Conservation (phyloP, 1,140 invertebrate genomes). For the Metaphire vulgaris region DNA sequence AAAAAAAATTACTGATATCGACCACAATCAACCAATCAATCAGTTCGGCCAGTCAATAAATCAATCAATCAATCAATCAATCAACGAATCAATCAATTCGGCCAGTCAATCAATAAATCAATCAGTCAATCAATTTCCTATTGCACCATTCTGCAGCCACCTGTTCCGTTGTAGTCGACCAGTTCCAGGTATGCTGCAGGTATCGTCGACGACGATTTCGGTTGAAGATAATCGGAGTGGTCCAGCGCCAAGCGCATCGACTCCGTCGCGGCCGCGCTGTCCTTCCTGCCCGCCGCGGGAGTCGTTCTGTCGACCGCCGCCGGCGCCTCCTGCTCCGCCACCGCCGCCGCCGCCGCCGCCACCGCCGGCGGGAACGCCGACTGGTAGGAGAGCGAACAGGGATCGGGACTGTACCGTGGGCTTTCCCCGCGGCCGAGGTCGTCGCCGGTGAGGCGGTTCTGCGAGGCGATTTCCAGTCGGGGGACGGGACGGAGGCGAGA, state of each 20-base stretch:
- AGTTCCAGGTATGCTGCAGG: neutral
- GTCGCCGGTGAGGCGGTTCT: neutral
- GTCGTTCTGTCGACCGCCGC: neutral
- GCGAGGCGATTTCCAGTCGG: neutral
- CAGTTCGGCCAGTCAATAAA: too few species aligned
- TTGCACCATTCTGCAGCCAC: too few species aligned
- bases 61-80: too few species aligned
- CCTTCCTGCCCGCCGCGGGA: neutral
- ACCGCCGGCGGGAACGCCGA: neutral
- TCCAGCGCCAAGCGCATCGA: neutral
- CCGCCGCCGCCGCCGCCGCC: too few species aligned
- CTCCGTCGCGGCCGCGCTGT: neutral
- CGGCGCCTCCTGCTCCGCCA: neutral
- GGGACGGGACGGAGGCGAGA: neutral
- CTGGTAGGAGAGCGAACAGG: neutral
- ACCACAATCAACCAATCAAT: too few species aligned
- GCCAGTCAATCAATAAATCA: too few species aligned
- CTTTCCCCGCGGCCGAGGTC: neutral
- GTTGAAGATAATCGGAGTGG: neutral
- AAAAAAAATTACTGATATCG: too few species aligned
- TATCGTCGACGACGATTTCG: neutral
- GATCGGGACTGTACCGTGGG: neutral
- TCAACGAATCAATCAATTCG: too few species aligned
- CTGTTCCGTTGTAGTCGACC: neutral
- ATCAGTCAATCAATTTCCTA: too few species aligned